phyloP scores from a whole-genome alignment of 1,140 invertebrate genomes.

The Drosophila bipectinata region DNA sequence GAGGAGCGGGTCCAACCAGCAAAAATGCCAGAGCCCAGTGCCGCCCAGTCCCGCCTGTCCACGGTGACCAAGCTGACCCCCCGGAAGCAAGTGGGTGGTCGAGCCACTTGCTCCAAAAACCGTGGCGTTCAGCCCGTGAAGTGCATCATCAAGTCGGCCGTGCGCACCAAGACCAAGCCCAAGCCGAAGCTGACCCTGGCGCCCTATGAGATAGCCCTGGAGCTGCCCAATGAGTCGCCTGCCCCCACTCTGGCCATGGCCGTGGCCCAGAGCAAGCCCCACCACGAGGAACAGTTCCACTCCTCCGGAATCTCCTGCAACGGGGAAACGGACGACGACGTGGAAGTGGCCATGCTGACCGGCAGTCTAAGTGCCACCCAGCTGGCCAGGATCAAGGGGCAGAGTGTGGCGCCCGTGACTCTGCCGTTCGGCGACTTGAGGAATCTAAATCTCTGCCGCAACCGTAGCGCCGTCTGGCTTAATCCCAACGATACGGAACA shows the following conservation, averaged over 20 bases:
- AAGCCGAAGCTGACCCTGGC: conserved; percentile 60
- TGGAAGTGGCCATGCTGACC: conserved; percentile 78
- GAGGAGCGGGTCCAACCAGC: conserved; percentile 30
- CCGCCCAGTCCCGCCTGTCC: conserved; percentile 51
- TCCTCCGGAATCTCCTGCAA: conserved; percentile 81
- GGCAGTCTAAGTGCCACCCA: conserved; percentile 59
- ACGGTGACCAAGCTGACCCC: conserved; percentile 69
- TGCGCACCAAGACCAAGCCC: conserved; percentile 59
- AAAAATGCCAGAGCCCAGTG: conserved; percentile 26
- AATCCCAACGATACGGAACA: conserved; percentile 65
- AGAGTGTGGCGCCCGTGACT: conserved; percentile 8
- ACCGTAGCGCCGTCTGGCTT: conserved; percentile 75
- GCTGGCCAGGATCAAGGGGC: conserved; percentile 37
- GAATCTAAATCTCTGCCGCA: conserved; percentile 73
- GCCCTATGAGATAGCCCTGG: conserved; percentile 61
- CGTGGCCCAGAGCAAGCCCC: conserved; percentile 39
- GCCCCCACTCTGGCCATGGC: conserved; percentile 59
- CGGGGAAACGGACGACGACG: conserved; percentile 69
- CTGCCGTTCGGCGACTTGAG: conserved; percentile 59
- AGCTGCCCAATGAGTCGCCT: conserved; percentile 49
- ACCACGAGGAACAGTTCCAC: conserved; percentile 75
- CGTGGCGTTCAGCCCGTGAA: conserved; percentile 20
- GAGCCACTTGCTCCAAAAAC: conserved; percentile 64
- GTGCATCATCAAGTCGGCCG: conserved; percentile 52
- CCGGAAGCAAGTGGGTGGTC: conserved; percentile 28